A percentile compares a stretch with the other conserved stretches of the same genome.
Evolutionary conservation across 2,797 vertebrate species (phyloP).

Genomic region (Rhinoraja longicauda): DNA sequence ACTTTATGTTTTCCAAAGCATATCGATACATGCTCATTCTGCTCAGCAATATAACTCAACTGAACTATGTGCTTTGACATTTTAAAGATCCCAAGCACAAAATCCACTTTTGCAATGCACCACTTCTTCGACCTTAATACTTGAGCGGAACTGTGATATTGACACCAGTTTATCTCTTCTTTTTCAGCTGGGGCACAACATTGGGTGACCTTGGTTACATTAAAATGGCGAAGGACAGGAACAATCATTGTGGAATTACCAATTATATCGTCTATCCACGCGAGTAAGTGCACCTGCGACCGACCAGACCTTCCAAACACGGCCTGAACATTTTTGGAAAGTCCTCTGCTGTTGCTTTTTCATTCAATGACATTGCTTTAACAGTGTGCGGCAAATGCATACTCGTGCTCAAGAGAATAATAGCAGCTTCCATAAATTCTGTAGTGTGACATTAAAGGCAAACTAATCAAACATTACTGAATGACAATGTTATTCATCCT

Average conservation of each 20-base stretch:
- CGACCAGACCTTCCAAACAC: not conserved
- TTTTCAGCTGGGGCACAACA: slow-evolving; percentile 42
- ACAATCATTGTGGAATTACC: slow-evolving; percentile 47
- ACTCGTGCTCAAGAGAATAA: not conserved
- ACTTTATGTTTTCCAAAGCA: not conserved
- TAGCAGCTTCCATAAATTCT: not conserved
- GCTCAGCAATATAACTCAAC: not conserved
- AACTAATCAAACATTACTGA: not conserved
- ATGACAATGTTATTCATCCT: not conserved
- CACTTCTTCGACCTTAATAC: not conserved
- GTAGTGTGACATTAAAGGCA: not conserved
- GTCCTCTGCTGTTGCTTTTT: not conserved
- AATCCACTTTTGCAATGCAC: not conserved
- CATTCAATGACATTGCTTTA: not conserved
- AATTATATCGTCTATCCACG: slow-evolving; percentile 42
- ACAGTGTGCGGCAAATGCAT: not conserved
- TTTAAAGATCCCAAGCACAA: not conserved
- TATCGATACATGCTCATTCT: not conserved
- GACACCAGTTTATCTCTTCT: not conserved
- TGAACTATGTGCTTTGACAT: not conserved
- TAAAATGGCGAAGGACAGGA: slow-evolving; percentile 22
- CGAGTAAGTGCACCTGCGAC: not conserved
- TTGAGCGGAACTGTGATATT: not conserved
- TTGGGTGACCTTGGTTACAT: slow-evolving; percentile 47
- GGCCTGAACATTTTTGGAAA: not conserved